These are phyloP conservation scores for Apeira syringaria DNA, from an alignment of 2,888 invertebrate genomes.

Conservation along the genomic window DNA sequence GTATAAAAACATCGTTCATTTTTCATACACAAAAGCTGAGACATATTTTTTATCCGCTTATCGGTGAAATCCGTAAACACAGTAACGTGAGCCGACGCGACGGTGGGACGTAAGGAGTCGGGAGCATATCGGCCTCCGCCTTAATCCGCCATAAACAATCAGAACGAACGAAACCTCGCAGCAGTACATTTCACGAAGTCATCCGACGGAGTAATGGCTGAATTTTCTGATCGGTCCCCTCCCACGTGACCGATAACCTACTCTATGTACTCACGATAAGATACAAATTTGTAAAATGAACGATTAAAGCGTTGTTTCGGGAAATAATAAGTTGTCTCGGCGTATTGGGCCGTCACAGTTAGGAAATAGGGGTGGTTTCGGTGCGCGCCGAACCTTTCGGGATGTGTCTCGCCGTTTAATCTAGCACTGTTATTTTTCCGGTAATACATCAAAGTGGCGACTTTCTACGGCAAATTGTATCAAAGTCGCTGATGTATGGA, in stretches of 20 bases:
- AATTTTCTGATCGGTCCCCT: conserved; percentile 50
- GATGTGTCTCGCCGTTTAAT: conserved; percentile 58
- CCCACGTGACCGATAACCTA: conserved; percentile 8
- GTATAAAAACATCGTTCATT: conserved; percentile 46
- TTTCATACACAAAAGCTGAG: conserved; percentile 50
- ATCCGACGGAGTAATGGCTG: conserved; percentile 61
- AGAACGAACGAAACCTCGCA: conserved; percentile 57
- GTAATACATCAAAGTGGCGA: conserved; percentile 70
- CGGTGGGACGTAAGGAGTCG: conserved; percentile 48
- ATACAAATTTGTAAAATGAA: conserved; percentile 9
- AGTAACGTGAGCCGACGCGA: conserved; percentile 43
- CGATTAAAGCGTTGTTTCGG: conserved; percentile 2
- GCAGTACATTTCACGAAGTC: conserved; percentile 65
- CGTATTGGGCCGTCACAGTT: conserved; percentile 26
- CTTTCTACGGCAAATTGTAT: conserved; percentile 71
- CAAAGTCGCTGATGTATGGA: conserved; percentile 66
- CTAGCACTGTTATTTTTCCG: conserved; percentile 70
- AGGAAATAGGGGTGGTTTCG: conserved; percentile 25
- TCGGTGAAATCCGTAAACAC: conserved; percentile 52
- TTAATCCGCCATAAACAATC: conserved; percentile 70
- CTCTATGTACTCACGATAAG: conserved; percentile 21
- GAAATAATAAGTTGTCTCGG: conserved; percentile 25
- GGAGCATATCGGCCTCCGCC: conserved; percentile 55
- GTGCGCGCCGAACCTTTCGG: conserved; percentile 17
- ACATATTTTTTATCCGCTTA: conserved; percentile 62